Percentiles rank a stretch among this genome's conserved stretches.
These are phyloP conservation scores for Lytechinus variegatus DNA, from an alignment of 35 echinoderm and acorn worm genomes.

Conservation along the genomic window DNA sequence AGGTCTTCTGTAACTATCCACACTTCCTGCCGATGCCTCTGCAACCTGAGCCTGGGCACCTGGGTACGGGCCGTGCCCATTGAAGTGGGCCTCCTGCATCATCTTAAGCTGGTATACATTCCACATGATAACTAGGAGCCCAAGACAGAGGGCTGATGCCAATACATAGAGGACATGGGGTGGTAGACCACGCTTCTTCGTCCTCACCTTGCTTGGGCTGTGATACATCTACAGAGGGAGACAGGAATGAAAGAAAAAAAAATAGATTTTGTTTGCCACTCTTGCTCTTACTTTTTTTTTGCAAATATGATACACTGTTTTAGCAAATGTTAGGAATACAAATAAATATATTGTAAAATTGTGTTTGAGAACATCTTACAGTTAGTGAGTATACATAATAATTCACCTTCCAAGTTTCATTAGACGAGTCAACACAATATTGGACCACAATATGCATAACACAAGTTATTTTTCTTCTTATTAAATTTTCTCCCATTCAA, in stretches of 20 bases:
- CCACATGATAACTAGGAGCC: constrained; percentile 80
- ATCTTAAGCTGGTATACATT: constrained; percentile 81
- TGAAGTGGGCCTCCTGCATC: constrained; percentile 76
- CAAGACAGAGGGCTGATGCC: constrained; percentile 61
- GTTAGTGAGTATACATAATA: too few species aligned
- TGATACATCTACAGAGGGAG: not conserved
- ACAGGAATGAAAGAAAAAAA: not conserved
- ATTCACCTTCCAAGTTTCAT: too few species aligned
- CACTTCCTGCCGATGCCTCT: not conserved
- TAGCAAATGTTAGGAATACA: too few species aligned
- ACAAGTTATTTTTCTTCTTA: too few species aligned
- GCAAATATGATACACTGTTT: too few species aligned
- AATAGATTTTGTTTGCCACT: not conserved
- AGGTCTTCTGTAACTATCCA: constrained; percentile 2
- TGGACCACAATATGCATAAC: too few species aligned
- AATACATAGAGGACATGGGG: constrained; percentile 57
- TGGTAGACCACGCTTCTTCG: not conserved
- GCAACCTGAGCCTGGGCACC: not conserved
- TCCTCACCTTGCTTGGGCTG: not conserved
- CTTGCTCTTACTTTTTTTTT: not conserved
- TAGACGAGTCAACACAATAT: too few species aligned
- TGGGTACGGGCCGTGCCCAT: constrained; percentile 23
- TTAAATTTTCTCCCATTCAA: too few species aligned
- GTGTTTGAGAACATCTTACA: too few species aligned
- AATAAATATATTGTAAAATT: too few species aligned